Percentiles rank a stretch among this genome's conserved stretches.
Conservation (phyloP, 2,797 vertebrate genomes). For the Girardinus metallicus region DNA sequence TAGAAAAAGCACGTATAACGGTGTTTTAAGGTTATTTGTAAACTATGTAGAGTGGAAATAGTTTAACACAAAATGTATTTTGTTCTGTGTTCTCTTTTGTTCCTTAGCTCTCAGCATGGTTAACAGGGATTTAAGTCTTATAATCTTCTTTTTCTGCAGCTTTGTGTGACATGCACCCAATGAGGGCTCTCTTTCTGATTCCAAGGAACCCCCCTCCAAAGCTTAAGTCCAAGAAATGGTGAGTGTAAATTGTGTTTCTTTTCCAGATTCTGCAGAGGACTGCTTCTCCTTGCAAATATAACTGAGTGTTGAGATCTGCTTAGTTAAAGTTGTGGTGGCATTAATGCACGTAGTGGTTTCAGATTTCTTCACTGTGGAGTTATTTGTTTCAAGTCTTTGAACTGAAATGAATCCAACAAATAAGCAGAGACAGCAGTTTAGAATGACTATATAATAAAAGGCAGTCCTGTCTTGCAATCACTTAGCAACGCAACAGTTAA, state of each 20-base stretch:
- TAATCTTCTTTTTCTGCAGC: slow-evolving; percentile 74
- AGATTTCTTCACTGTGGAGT: neutral
- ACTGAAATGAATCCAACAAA: neutral
- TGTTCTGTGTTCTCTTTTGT: slow-evolving; percentile 15
- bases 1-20: slow-evolving; percentile 41
- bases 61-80: slow-evolving; percentile 20
- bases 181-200: slow-evolving; percentile 95
- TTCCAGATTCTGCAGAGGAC: neutral
- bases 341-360: neutral
- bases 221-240: slow-evolving; percentile 97
- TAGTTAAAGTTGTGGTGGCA: neutral
- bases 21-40: slow-evolving; percentile 49
- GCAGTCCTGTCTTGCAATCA: neutral
- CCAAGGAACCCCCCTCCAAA: slow-evolving; percentile 93
- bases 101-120: neutral
- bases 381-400: slow-evolving; percentile 4
- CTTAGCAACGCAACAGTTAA: slow-evolving; percentile 19
- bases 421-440: neutral
- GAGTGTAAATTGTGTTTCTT: slow-evolving; percentile 53
- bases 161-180: slow-evolving; percentile 95
- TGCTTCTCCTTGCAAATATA: neutral
- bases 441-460: slow-evolving; percentile 1
- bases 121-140: slow-evolving; percentile 19
- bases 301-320: neutral
- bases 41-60: slow-evolving; percentile 32